Conservation (phyloP, 2,113 vertebrate species). For the Saguinus imperator region DNA sequence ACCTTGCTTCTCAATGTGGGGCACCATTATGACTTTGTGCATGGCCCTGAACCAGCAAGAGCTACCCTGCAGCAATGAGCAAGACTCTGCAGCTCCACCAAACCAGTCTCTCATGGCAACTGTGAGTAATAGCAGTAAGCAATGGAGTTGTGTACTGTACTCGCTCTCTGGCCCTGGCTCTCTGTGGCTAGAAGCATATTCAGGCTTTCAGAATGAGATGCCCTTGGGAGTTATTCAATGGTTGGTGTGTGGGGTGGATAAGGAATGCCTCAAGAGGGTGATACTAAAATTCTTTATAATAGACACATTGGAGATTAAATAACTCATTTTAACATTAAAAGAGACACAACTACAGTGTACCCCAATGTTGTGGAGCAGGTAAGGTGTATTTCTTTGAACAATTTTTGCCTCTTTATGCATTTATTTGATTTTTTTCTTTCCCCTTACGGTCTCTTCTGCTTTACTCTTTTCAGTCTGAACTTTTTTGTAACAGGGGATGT, state of each 20-base stretch:
- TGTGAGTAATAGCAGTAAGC: not conserved
- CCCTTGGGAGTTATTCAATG: not conserved
- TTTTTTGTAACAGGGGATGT: not conserved
- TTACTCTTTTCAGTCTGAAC: slow-evolving; percentile 25
- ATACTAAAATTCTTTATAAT: not conserved
- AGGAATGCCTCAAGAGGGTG: not conserved
- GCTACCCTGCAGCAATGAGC: not conserved
- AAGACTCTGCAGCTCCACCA: not conserved
- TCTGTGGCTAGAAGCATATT: not conserved
- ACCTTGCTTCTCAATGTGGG: not conserved
- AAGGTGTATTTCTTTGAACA: not conserved
- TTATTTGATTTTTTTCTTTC: not conserved
- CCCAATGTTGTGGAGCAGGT: not conserved
- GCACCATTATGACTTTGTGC: not conserved
- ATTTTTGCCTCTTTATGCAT: not conserved
- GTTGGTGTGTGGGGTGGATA: not conserved
- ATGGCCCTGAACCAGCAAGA: not conserved
- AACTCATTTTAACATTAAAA: not conserved
- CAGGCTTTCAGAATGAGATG: not conserved
- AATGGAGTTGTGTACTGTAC: fast-evolving
- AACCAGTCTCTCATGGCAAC: no score
- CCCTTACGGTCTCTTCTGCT: not conserved
- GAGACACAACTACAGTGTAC: not conserved
- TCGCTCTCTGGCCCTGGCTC: not conserved
- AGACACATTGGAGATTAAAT: not conserved